Conservation (phyloP, 64 coral and sea anemone species). For the Hydrozoanthus tunicans region DNA sequence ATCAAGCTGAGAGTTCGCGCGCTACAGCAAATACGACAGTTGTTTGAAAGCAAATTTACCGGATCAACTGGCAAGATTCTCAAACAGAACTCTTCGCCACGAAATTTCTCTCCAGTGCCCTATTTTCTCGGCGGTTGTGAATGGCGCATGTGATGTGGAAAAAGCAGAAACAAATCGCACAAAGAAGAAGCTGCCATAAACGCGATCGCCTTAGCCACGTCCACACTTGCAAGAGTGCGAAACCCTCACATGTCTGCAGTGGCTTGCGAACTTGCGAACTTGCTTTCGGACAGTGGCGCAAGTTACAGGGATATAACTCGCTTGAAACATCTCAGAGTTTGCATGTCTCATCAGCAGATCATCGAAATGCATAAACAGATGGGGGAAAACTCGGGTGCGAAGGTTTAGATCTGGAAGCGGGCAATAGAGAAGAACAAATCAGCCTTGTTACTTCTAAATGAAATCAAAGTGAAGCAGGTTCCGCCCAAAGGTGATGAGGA, state of each 20-base stretch:
- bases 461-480: conserved; percentile 12
- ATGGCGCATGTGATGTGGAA: conserved; percentile 23
- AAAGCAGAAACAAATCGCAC: neutral
- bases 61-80: conserved; percentile 33
- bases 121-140: conserved; percentile 12
- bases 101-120: conserved; percentile 18
- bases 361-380: conserved; percentile 1
- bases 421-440: conserved; percentile 23
- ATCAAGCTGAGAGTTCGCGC: neutral
- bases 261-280: neutral
- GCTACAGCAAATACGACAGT: conserved; percentile 42
- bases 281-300: neutral
- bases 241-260: conserved; percentile 3
- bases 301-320: conserved; percentile 3
- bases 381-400: neutral
- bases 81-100: conserved; percentile 14
- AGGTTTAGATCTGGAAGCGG: neutral
- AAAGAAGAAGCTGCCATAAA: neutral
- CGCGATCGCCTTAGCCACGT: neutral
- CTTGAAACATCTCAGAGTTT: conserved; percentile 3
- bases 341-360: conserved; percentile 22
- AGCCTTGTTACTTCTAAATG: neutral
- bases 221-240: neutral
- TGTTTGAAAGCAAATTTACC: conserved; percentile 9
- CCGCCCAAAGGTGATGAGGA: neutral